Evolutionary conservation across 92 coral and sea anemone genomes (phyloP).

Genomic region (Actinostola sp.): DNA sequence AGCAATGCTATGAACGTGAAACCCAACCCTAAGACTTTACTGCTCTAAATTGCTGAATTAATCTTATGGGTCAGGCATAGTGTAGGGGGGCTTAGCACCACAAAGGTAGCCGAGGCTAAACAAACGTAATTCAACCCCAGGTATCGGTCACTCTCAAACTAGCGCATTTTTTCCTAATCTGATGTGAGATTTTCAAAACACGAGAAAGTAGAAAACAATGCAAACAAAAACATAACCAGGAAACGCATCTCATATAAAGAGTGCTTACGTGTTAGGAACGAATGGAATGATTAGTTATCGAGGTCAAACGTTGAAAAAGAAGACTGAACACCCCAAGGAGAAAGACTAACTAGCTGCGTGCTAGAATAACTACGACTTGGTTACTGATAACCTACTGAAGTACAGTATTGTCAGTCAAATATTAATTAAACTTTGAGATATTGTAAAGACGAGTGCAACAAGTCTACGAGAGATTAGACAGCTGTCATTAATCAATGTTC

Average conservation of each 20-base stretch:
- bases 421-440: too few relatives aligned
- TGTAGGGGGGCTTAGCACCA: slow-evolving; percentile 2
- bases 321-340: too few relatives aligned
- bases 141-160: neutral
- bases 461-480: too few relatives aligned
- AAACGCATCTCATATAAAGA: neutral
- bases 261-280: neutral
- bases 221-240: slow-evolving; percentile 7
- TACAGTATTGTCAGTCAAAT: too few relatives aligned
- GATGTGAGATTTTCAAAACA: slow-evolving; percentile 6
- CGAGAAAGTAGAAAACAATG: neutral
- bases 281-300: neutral
- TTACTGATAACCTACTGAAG: too few relatives aligned
- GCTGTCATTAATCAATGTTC: too few relatives aligned
- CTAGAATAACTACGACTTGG: too few relatives aligned
- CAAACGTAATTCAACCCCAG: slow-evolving; percentile 1
- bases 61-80: neutral
- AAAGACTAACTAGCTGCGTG: too few relatives aligned
- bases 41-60: slow-evolving; percentile 1
- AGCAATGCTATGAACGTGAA: slow-evolving; percentile 9
- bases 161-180: slow-evolving; percentile 1
- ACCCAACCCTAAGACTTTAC: neutral
- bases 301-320: too few relatives aligned
- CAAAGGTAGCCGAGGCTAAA: slow-evolving; percentile 11
- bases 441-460: too few relatives aligned